Percentiles rank a stretch among this genome's conserved stretches.
These are phyloP conservation scores for Gonocerus acuteangulatus DNA, from an alignment of 2,888 invertebrate genomes.

Conservation along the genomic window DNA sequence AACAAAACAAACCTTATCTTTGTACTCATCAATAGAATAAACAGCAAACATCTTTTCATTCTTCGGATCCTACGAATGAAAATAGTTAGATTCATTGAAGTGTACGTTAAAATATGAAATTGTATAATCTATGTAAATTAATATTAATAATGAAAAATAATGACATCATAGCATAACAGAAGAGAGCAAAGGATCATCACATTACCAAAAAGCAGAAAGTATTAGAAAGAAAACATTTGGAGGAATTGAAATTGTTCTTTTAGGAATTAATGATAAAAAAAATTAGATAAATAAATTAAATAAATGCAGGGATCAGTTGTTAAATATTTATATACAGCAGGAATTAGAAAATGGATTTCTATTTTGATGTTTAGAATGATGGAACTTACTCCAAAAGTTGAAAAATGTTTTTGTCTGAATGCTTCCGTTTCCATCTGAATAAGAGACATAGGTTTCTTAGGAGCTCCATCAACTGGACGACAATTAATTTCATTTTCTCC, in stretches of 20 bases:
- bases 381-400: conserved; percentile 25
- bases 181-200: neutral
- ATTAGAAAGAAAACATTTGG: too few species aligned
- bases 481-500: conserved; percentile 72
- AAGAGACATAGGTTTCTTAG: conserved; percentile 65
- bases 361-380: neutral
- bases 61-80: conserved; percentile 43
- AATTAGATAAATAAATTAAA: too few species aligned
- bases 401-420: conserved; percentile 53
- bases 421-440: conserved; percentile 65
- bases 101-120: too few species aligned
- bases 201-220: too few species aligned
- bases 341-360: too few species aligned
- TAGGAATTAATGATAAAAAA: too few species aligned
- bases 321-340: too few species aligned
- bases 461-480: conserved; percentile 56
- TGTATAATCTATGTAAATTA: conserved; percentile 12
- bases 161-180: neutral
- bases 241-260: too few species aligned
- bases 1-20: conserved; percentile 45
- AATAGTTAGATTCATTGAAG: conserved; percentile 17
- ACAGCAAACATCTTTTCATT: conserved; percentile 46
- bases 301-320: too few species aligned
- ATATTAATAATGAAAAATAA: neutral
- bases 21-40: conserved; percentile 46